Percentiles rank a stretch among this genome's conserved stretches.
Conservation (phyloP, 2,888 invertebrate species). For the Lasiommata megera region DNA sequence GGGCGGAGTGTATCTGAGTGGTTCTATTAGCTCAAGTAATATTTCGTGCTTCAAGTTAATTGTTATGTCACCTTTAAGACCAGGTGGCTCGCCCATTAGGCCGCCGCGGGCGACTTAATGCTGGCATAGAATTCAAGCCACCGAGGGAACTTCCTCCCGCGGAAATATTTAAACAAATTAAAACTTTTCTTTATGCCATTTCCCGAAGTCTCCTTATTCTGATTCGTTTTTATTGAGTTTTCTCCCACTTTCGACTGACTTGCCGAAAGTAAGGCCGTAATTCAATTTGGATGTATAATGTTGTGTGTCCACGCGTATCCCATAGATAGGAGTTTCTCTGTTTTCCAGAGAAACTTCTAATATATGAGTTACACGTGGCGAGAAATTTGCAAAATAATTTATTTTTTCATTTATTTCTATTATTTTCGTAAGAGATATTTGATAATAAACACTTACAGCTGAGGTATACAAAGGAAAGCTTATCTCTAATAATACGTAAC, state of each 20-base stretch:
- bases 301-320: constrained; percentile 32
- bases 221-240: constrained; percentile 62
- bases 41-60: constrained; percentile 78
- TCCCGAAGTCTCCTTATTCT: constrained; percentile 59
- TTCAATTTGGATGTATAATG: constrained; percentile 38
- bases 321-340: constrained; percentile 13
- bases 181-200: constrained; percentile 71
- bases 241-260: constrained; percentile 43
- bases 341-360: constrained; percentile 9
- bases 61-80: constrained; percentile 77
- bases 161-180: constrained; percentile 80
- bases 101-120: constrained; percentile 64
- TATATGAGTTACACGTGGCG: no score
- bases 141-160: constrained; percentile 53
- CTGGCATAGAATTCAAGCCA: constrained; percentile 65
- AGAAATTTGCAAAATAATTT: no score
- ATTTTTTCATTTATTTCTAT: no score
- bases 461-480: no score
- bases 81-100: constrained; percentile 77
- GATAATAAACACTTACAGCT: no score
- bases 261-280: constrained; percentile 38
- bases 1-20: constrained; percentile 70
- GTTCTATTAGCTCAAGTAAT: constrained; percentile 77
- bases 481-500: no score
- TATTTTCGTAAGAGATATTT: no score